These are phyloP conservation scores for Vulpes ferrilata DNA, from an alignment of 2,113 vertebrate genomes.

Conservation along the genomic window DNA sequence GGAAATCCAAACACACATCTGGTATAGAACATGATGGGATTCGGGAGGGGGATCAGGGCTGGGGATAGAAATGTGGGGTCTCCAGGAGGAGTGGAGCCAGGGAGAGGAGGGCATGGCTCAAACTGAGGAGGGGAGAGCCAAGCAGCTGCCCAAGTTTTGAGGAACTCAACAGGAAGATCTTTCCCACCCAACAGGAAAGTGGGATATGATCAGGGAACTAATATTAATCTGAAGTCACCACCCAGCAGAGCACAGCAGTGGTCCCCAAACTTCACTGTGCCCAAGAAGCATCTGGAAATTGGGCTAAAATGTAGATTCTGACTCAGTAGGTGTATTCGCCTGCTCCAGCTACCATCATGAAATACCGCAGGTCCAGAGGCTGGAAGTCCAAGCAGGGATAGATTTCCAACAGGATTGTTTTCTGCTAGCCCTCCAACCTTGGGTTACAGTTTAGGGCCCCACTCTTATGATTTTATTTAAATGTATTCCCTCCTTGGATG, in stretches of 20 bases:
- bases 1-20: not conserved
- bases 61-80: not conserved
- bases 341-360: accelerated
- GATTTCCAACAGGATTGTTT: not conserved
- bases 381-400: not conserved
- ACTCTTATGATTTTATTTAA: not conserved
- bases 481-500: not conserved
- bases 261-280: not conserved
- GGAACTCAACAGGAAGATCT: no score
- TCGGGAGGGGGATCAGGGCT: not conserved
- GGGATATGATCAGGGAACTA: no score
- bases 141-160: accelerated
- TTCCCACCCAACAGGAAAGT: not conserved
- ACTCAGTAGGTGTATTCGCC: not conserved
- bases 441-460: no score
- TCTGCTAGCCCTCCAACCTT: not conserved
- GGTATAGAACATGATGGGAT: not conserved
- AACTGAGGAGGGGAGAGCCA: no score
- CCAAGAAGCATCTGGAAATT: not conserved
- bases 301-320: not conserved
- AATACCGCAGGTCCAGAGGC: not conserved
- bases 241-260: accelerated
- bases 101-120: not conserved
- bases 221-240: accelerated
- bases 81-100: not conserved